Evolutionary conservation across 2,113 vertebrate species (phyloP), one percentile per base, ranked within the genome.

Genomic region (Phycodurus eques): DNA sequence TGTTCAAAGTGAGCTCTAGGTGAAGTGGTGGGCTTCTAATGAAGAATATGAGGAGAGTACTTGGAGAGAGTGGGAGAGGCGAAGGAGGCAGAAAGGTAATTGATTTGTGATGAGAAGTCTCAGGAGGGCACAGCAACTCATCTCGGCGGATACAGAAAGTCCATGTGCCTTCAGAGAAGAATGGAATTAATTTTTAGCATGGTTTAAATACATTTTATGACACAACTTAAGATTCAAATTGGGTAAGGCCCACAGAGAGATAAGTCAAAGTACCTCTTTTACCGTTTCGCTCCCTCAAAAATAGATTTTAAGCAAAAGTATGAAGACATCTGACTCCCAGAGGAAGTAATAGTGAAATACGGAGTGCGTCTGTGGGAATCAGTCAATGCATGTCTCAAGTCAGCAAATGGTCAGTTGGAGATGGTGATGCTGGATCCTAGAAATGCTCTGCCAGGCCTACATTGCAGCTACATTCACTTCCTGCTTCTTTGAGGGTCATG

Each of bases 21-120:
- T 89, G 88, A 90, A 91, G 90, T 88, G 83, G 70, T 74, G 79
- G 88, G 75, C 71, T 88, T 81, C 89, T 89, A 90, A 91, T 91
- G 89, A 90, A 90, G 88, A 89, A 90, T 87, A 86, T 80, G 87
- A 85, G 79, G 80, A 90, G 89, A 88, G 83, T 85, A 86, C 87
- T 91, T 83, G 82, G 71, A 83, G 81, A 68, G 82, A 85, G 80
- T 76, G 83, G 84, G 81, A 86, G 86, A 90, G 88, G 82, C 70
- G 77, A 87, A 78, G 89, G 82, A 90, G 85, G 83, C 67, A 86
- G 83, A 88, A 87, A 88, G 81, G 83, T 92, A 92, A 92, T 93
- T 92, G 92, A 93, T 92, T 92, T 91, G 91, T 90, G 88, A 91
- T 87, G 86, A 89, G 87, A 89, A 88, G 87, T 91, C 91, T 92